A percentile compares a stretch with the other conserved stretches of the same genome.
phyloP scores from a whole-genome alignment of 2,888 invertebrate genomes.

The Leptothorax acervorum region DNA sequence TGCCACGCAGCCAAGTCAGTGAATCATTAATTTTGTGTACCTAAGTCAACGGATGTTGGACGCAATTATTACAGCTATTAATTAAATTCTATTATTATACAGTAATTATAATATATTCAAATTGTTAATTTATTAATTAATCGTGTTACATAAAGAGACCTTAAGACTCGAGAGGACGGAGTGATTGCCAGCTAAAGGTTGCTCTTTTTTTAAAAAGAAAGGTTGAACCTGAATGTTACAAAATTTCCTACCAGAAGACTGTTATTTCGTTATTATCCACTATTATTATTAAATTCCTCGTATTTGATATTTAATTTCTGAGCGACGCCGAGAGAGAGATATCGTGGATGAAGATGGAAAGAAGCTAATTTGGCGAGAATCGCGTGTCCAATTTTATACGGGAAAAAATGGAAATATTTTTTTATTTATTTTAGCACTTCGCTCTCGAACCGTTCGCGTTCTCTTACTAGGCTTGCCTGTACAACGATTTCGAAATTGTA shows the following conservation, averaged over 20 bases:
- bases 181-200: not conserved
- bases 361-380: not conserved
- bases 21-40: constrained; percentile 60
- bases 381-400: not conserved
- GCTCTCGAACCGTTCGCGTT: not conserved
- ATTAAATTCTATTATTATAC: constrained; percentile 2
- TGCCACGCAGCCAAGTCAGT: constrained; percentile 73
- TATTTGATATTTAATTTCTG: not conserved
- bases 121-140: not conserved
- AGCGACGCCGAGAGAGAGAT: not conserved
- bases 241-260: not conserved
- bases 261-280: not conserved
- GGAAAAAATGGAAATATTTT: not conserved
- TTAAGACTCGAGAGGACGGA: not conserved
- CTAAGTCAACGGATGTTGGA: not conserved
- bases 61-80: not conserved
- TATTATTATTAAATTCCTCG: not conserved
- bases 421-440: not conserved
- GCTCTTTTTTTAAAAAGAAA: not conserved
- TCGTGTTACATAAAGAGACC: not conserved
- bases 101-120: not conserved
- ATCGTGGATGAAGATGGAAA: not conserved
- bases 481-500: not conserved
- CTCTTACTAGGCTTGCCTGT: not conserved
- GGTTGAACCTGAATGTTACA: not conserved